Base-by-base conservation (phyloP, 1,140 invertebrate species). In the Scaptodrosophila lebanonensis region DNA sequence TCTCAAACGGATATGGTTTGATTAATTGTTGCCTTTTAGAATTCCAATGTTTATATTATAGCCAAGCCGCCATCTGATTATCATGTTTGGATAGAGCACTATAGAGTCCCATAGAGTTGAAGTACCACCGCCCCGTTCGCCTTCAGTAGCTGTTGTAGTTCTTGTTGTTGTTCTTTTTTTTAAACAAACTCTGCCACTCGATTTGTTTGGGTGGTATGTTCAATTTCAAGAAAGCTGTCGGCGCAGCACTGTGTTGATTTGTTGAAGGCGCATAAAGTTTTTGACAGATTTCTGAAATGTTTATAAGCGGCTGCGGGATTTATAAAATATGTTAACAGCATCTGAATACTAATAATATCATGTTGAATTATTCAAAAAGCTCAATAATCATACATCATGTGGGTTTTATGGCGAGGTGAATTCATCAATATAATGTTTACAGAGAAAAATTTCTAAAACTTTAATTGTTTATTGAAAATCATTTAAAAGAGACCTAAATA, bases 241-340 rank as follows among this genome's bases (percentile, higher is more conserved):
- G 59, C 53, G 40, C 38, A 29, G 13, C 42, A 12, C 16, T 40
- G 58, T 29, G 22, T 15, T 53, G 39, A 25, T 42, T 12, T 13
- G 20, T 43, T 43, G 40, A 15, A 39, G 43, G 5, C 38, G 27
- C 48, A 68, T 52, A 48, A 47, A n/a, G n/a, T 36, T 64, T 73
- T 77, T 79, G 73, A 79, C 67, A 72, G 63, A 56, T 49, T 52
- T 51, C 15, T 59, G 58, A 76, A 77, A 72, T 76, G 72, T 76
- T 76, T 77, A 76, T 53, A 71, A 67, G 58, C 53, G 63, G 59
- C 49, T 61, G 47, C 32, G 33, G 15, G 15, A 29, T 7, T 12
- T 12, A 36, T 36, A 2, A 36, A 36, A 36, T 87, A 88, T 11
- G 67, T 43, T 5, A n/a, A n/a, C 75, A 18, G 1, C 2, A 15